Percentiles rank a stretch among this genome's conserved stretches.
phyloP scores from a whole-genome alignment of 2,888 invertebrate species.

The Kuschelorhynchus macadamiae region DNA sequence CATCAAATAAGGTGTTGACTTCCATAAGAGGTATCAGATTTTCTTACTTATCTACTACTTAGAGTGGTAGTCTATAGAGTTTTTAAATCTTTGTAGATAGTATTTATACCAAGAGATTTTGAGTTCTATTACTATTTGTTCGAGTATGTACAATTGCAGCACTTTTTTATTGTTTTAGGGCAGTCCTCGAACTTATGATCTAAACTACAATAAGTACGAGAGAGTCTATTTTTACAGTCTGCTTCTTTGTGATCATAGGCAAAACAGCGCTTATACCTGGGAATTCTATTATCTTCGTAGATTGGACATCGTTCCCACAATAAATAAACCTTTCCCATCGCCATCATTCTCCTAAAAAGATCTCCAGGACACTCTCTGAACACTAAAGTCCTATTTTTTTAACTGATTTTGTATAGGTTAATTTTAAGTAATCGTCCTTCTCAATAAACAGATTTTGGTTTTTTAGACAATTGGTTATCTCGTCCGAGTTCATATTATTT shows the following conservation, averaged over 20 bases:
- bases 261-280: not conserved
- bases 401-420: not conserved
- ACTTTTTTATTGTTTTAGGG: not conserved
- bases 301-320: constrained; percentile 1
- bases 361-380: not conserved
- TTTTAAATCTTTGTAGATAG: too few species aligned
- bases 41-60: too few species aligned
- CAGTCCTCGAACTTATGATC: not conserved
- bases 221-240: constrained; percentile 5
- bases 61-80: too few species aligned
- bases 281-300: constrained; percentile 1
- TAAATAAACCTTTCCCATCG: not conserved
- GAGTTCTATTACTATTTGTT: too few species aligned
- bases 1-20: too few species aligned
- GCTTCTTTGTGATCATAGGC: not conserved
- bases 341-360: not conserved
- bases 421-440: not conserved
- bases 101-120: too few species aligned
- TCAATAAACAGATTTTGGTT: constrained; percentile 6
- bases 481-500: constrained; percentile 3
- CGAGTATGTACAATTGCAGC: too few species aligned
- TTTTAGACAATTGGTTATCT: constrained; percentile 4
- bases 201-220: constrained; percentile 1
- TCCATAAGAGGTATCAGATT: too few species aligned
- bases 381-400: not conserved